A percentile compares a stretch with the other conserved stretches of the same genome.
These are phyloP conservation scores for Brachyrhaphis roseni DNA, from an alignment of 2,797 vertebrate genomes.

Conservation along the genomic window DNA sequence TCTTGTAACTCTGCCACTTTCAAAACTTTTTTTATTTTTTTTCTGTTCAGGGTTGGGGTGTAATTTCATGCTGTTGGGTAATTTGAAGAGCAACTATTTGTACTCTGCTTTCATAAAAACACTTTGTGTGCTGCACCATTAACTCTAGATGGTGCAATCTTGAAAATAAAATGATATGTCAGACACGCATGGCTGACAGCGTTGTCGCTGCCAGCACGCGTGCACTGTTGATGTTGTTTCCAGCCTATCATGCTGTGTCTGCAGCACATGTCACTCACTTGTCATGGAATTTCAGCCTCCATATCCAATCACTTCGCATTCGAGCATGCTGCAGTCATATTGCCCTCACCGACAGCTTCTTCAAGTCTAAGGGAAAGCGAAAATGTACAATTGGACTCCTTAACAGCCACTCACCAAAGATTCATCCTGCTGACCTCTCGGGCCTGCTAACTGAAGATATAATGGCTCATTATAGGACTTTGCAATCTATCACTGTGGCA, in stretches of 20 bases:
- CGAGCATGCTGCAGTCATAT: constrained; percentile 41
- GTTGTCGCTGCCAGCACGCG: constrained; percentile 22
- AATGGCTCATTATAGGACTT: constrained; percentile 8
- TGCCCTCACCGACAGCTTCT: constrained; percentile 10
- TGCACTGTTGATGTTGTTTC: constrained; percentile 51
- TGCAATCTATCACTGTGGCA: constrained; percentile 1
- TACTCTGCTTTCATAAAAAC: constrained; percentile 33
- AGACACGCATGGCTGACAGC: constrained; percentile 27
- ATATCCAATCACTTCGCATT: constrained; percentile 44
- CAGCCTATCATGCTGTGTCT: constrained; percentile 41
- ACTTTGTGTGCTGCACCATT: constrained; percentile 34
- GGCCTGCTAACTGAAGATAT: constrained; percentile 13
- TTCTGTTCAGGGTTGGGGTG: background rate
- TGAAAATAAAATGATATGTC: constrained; percentile 41
- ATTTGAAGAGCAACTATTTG: constrained; percentile 58
- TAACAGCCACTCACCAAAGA: background rate
- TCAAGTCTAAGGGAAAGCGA: constrained; percentile 12
- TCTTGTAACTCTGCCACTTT: constrained; percentile 54
- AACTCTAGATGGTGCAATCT: constrained; percentile 46
- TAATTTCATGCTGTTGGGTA: constrained; percentile 48
- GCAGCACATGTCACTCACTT: constrained; percentile 61
- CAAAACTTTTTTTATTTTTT: constrained; percentile 21
- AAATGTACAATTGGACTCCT: constrained; percentile 8
- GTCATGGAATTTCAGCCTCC: constrained; percentile 52
- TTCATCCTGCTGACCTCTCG: constrained; percentile 28